Conservation (phyloP, 2,797 vertebrate species). For the Typhlichthys subterraneus region DNA sequence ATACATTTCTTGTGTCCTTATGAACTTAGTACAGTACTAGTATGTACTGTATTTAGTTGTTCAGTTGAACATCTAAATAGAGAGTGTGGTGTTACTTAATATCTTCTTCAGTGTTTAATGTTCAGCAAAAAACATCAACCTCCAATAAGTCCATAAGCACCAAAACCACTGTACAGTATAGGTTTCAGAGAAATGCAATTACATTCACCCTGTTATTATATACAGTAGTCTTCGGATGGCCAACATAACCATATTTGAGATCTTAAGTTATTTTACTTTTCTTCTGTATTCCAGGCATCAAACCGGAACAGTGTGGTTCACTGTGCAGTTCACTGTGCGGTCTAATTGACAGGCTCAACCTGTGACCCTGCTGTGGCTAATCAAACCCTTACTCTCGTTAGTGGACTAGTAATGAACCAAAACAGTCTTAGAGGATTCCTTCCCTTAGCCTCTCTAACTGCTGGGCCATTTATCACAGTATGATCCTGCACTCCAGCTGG, state of each 20-base stretch:
- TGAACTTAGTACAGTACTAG: too few species aligned
- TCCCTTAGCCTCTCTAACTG: constrained; percentile 33
- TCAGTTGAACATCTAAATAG: too few species aligned
- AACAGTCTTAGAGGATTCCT: constrained; percentile 63
- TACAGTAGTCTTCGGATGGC: too few species aligned
- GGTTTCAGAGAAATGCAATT: background rate
- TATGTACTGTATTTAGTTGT: too few species aligned
- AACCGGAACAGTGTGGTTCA: constrained; percentile 14
- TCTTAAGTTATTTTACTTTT: constrained; percentile 18
- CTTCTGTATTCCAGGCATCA: constrained; percentile 27
- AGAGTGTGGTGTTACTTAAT: too few species aligned
- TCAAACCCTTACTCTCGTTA: constrained; percentile 67
- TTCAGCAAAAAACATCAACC: background rate
- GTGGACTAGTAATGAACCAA: constrained; percentile 67
- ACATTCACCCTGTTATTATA: too few species aligned
- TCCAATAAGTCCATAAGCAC: background rate
- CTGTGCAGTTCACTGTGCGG: constrained; percentile 3
- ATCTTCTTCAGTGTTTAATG: background rate
- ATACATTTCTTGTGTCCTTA: too few species aligned
- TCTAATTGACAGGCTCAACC: constrained; percentile 42
- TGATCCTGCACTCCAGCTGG: constrained; percentile 44
- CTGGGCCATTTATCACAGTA: constrained; percentile 69
- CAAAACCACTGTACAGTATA: background rate
- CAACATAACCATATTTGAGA: constrained; percentile 5
- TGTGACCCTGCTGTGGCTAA: constrained; percentile 60